phyloP scores from a whole-genome alignment of 2,113 vertebrate species.

The Centropristis striata region DNA sequence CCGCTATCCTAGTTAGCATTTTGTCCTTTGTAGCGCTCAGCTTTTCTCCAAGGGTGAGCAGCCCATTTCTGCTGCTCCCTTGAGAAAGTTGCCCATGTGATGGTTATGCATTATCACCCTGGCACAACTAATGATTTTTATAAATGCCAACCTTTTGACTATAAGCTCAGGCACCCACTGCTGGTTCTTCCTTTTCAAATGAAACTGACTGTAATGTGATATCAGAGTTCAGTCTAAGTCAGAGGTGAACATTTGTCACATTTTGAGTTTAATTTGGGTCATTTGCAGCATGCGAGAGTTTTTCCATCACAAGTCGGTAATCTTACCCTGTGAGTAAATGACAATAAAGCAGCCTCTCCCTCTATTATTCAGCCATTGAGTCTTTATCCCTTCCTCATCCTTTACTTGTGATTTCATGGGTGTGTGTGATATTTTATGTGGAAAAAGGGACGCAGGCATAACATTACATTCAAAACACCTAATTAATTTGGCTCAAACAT shows the following conservation, averaged over 20 bases:
- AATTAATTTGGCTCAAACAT: background rate
- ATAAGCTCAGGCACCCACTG: background rate
- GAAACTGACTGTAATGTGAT: slow-evolving; percentile 23
- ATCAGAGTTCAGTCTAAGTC: slow-evolving; percentile 12
- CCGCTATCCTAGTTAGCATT: too few species aligned
- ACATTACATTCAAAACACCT: slow-evolving; percentile 8
- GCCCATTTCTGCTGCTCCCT: background rate
- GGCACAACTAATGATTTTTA: slow-evolving; percentile 13
- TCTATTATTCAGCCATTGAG: background rate
- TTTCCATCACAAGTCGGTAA: background rate
- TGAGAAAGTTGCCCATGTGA: background rate
- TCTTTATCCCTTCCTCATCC: background rate
- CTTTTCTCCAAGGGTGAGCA: background rate
- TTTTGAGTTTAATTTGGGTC: background rate
- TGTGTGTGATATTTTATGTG: slow-evolving; percentile 10
- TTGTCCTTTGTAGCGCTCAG: too few species aligned
- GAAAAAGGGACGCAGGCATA: background rate
- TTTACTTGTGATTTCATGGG: slow-evolving; percentile 5
- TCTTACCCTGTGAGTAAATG: background rate
- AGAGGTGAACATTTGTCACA: background rate
- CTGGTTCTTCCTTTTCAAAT: slow-evolving; percentile 7
- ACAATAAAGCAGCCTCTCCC: background rate
- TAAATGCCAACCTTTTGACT: background rate
- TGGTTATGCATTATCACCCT: background rate
- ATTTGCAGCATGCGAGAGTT: background rate